Percentiles rank a stretch among this genome's conserved stretches.
phyloP scores from a whole-genome alignment of 2,888 invertebrate genomes.

The Galeopsomyia nigrocyanea region DNA sequence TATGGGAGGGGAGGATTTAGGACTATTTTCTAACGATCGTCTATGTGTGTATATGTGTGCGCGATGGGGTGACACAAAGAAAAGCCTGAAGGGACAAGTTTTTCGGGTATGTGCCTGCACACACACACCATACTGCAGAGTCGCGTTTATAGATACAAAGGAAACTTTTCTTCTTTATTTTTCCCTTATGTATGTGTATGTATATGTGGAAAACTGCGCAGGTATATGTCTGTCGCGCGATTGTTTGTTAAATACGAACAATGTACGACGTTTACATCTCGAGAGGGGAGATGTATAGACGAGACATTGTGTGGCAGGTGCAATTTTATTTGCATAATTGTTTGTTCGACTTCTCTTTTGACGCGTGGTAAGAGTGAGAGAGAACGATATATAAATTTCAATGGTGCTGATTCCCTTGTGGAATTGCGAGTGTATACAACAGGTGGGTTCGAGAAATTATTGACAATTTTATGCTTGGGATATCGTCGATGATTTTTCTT shows the following conservation, averaged over 20 bases:
- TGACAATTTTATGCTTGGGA: not conserved
- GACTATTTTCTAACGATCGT: not conserved
- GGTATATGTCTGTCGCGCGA: constrained; percentile 27
- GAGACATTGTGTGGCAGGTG: constrained; percentile 28
- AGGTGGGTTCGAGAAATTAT: not conserved
- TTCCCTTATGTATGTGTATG: not conserved
- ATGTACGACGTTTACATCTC: not conserved
- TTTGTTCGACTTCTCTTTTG: constrained; percentile 12
- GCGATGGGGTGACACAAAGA: constrained; percentile 31
- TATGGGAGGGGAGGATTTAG: no score
- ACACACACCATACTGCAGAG: no score
- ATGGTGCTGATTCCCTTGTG: no score
- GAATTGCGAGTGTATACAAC: not conserved
- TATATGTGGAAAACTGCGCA: constrained; percentile 21
- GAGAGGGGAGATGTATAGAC: no score
- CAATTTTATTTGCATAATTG: constrained; percentile 46
- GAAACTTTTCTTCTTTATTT: constrained; percentile 24
- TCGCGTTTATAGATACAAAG: constrained; percentile 17
- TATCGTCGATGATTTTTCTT: no score
- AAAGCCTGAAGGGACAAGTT: constrained; percentile 34
- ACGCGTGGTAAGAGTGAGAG: not conserved
- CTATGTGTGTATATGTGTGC: constrained; percentile 9
- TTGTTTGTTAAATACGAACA: constrained; percentile 47
- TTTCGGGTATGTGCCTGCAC: constrained; percentile 25
- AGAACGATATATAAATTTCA: no score